A percentile compares a stretch with the other conserved stretches of the same genome.
phyloP scores from a whole-genome alignment of 2,797 vertebrate genomes.

The Phylloscopus collybita region DNA sequence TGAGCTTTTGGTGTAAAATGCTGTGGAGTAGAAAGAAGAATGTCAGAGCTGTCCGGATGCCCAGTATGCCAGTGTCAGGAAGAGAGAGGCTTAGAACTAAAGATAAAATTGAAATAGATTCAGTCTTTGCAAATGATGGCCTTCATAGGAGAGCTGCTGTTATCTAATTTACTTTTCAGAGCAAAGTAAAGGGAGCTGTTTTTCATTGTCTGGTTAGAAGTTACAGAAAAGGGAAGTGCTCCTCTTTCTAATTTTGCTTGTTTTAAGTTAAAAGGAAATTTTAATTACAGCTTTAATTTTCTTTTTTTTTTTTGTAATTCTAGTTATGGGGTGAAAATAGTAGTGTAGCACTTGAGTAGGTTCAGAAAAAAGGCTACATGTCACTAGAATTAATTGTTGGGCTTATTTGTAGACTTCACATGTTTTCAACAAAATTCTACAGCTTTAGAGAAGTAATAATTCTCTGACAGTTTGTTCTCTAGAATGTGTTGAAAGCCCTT shows the following conservation, averaged over 20 bases:
- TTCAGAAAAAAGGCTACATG: background rate
- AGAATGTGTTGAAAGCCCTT: background rate
- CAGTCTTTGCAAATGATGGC: background rate
- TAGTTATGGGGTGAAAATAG: background rate
- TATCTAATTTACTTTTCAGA: background rate
- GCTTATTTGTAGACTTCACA: background rate
- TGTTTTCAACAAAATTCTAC: background rate
- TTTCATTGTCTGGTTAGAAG: background rate
- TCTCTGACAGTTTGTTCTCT: background rate
- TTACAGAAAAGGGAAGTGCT: background rate
- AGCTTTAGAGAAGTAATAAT: background rate
- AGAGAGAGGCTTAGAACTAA: background rate
- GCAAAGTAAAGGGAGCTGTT: background rate
- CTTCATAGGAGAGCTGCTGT: background rate
- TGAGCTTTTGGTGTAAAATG: background rate
- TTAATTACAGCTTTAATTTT: background rate
- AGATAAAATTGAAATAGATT: background rate
- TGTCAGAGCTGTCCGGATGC: background rate
- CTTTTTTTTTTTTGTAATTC: background rate
- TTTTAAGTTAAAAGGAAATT: background rate
- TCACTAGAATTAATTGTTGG: background rate
- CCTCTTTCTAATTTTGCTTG: background rate
- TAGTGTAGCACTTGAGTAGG: background rate
- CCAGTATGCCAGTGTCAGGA: background rate
- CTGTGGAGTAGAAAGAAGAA: background rate